Evolutionary conservation across 1,140 invertebrate genomes (phyloP), one percentile per base, ranked within the genome.

Genomic region (Zaprionus camerounensis): DNA sequence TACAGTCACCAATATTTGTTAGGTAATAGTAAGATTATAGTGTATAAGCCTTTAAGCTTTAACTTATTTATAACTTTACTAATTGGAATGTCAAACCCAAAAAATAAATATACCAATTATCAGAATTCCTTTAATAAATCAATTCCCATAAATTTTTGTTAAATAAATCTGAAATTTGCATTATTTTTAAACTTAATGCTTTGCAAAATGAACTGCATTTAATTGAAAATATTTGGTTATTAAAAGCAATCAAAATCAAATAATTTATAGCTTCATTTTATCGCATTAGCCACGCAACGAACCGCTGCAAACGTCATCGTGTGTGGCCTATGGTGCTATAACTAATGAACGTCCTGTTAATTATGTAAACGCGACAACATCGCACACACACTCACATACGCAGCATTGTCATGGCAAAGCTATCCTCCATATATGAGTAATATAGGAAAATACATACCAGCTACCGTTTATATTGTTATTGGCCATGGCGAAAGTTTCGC

Each of bases 331-430:
- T 17, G 41, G n/a, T 46, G 13, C 24, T n/a, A 38, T 26, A 78
- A 78, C 84, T 88, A 81, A 83, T 76, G 75, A 87, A 73, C 68
- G 68, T 74, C 65, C 58, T 76, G 81, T 87, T 88, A 84, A 88
- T 88, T 84, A 84, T 76, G 78, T 78, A 84, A 88, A 73, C 77
- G 34, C 38, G 66, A 58, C 49, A 22, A 58, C 2, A 24, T 22
- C 22, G 6, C 24, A 41, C 55, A 66, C 36, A 36, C 49, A 36
- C 51, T 7, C 31, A 53, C 28, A 64, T n/a, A 17, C n/a, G 7
- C 15, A 51, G 11, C 3, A 51, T 51, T 51, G 53, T 62, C 51
- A 41, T 41, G 38, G 38, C 38, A 49, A 17, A 13, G 0, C 12
- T 38, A 38, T 38, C 36, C 3, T 28, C 6, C 22, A 26, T 4